Conservation (phyloP, 2,888 invertebrate genomes). For the Cecidostiba fungosa region DNA sequence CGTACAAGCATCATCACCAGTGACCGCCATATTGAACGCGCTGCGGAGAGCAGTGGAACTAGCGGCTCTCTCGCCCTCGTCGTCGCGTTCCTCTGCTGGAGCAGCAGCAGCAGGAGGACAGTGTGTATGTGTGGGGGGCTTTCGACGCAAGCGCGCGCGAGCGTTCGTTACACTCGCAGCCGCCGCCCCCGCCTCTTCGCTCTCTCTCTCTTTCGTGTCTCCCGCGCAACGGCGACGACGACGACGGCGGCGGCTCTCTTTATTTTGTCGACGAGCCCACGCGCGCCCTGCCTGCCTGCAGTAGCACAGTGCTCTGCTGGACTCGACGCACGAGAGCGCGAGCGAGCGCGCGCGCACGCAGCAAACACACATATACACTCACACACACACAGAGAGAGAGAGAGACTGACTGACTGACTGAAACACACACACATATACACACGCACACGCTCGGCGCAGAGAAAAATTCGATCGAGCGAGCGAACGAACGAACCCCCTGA, state of each 20-base stretch:
- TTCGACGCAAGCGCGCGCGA: constrained; percentile 9
- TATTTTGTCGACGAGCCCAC: constrained; percentile 38
- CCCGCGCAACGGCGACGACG: neutral
- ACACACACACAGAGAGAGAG: neutral
- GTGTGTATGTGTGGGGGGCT: constrained; percentile 16
- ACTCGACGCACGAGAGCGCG: neutral
- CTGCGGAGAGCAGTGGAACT: neutral
- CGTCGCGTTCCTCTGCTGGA: neutral
- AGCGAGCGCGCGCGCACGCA: neutral
- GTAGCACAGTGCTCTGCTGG: constrained; percentile 9
- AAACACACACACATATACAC: neutral
- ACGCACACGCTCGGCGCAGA: neutral
- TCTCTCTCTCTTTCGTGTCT: neutral
- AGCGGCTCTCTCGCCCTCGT: constrained; percentile 10
- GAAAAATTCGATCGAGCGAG: neutral
- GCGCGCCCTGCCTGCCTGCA: constrained; percentile 21
- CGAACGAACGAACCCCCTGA: neutral
- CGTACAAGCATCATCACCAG: constrained; percentile 74
- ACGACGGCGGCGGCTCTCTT: neutral
- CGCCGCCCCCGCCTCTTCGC: constrained; percentile 13
- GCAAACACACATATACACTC: neutral
- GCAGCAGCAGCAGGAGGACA: neutral
- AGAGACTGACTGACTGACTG: neutral
- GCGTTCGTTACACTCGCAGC: constrained; percentile 3
- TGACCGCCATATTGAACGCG: constrained; percentile 75